Conservation (phyloP, 2,888 invertebrate genomes). For the Azorinus chamasolen region DNA sequence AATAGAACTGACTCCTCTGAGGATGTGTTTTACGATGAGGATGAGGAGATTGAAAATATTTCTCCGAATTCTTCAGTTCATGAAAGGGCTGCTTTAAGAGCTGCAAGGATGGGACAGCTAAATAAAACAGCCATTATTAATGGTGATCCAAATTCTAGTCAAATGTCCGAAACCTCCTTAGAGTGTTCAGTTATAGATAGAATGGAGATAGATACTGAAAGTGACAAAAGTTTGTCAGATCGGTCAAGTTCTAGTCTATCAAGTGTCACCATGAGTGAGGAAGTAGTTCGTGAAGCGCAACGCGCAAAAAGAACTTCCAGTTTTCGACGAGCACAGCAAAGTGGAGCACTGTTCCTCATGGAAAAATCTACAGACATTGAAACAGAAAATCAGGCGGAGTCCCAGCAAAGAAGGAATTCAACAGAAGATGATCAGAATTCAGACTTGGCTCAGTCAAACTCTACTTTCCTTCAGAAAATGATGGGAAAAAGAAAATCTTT, state of each 20-base stretch:
- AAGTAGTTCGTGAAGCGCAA: slow-evolving; percentile 51
- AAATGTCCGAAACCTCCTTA: slow-evolving; percentile 40
- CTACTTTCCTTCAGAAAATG: slow-evolving; percentile 76
- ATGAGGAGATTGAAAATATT: slow-evolving; percentile 27
- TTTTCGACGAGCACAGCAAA: slow-evolving; percentile 67
- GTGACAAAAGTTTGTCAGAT: slow-evolving; percentile 14
- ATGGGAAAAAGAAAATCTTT: slow-evolving; percentile 72
- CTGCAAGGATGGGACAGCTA: too few species aligned
- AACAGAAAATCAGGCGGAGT: slow-evolving; percentile 10
- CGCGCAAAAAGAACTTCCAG: slow-evolving; percentile 67
- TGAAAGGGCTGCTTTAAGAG: slow-evolving; percentile 11
- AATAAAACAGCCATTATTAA: slow-evolving; percentile 12
- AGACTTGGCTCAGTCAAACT: slow-evolving; percentile 32
- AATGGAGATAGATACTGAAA: slow-evolving; percentile 49
- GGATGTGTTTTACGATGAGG: slow-evolving; percentile 46
- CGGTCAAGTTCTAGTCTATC: slow-evolving; percentile 60
- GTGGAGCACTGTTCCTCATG: slow-evolving; percentile 39
- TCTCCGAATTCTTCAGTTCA: slow-evolving; percentile 12
- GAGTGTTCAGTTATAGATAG: slow-evolving; percentile 44
- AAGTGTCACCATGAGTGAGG: slow-evolving; percentile 45
- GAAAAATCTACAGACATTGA: background rate
- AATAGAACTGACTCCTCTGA: slow-evolving; percentile 42
- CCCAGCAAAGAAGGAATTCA: slow-evolving; percentile 25
- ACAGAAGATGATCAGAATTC: slow-evolving; percentile 33
- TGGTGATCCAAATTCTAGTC: slow-evolving; percentile 47